These are phyloP conservation scores for Chloebia gouldiae DNA, from an alignment of 2,113 vertebrate species.

Conservation along the genomic window DNA sequence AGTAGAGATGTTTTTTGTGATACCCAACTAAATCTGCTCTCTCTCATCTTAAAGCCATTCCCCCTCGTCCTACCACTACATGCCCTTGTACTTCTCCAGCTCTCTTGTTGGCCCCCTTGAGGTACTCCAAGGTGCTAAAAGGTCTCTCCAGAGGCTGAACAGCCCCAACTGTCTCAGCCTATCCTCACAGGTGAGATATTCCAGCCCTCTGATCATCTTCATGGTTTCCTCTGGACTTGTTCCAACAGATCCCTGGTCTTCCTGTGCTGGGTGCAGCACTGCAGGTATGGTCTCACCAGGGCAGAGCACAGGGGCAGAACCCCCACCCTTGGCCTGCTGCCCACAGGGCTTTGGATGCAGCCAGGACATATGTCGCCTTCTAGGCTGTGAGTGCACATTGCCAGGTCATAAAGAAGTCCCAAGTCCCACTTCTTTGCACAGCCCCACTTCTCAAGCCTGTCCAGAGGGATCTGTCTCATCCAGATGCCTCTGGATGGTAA, in stretches of 20 bases:
- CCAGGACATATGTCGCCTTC: not conserved
- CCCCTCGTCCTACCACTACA: not conserved
- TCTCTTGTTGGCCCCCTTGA: not conserved
- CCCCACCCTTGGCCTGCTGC: not conserved
- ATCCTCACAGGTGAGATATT: not conserved
- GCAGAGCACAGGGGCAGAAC: not conserved
- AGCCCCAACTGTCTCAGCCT: not conserved
- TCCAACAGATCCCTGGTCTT: not conserved
- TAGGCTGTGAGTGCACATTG: rapidly evolving
- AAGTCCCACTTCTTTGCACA: not conserved
- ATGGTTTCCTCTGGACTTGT: not conserved
- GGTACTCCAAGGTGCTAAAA: not conserved
- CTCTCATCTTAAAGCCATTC: not conserved
- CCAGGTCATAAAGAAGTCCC: not conserved
- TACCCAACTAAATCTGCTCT: not conserved
- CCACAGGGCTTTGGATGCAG: not conserved
- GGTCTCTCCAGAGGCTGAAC: not conserved
- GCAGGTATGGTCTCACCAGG: not conserved
- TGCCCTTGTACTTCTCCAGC: not conserved
- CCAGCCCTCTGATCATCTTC: not conserved
- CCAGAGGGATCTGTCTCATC: too few relatives aligned
- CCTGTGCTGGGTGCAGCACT: not conserved
- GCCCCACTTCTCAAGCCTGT: not conserved
- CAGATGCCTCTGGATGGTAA: not conserved
- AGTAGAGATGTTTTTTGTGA: not conserved